These are phyloP conservation scores for Desmophyllum pertusum DNA, from an alignment of 92 coral and sea anemone species.

Conservation along the genomic window DNA sequence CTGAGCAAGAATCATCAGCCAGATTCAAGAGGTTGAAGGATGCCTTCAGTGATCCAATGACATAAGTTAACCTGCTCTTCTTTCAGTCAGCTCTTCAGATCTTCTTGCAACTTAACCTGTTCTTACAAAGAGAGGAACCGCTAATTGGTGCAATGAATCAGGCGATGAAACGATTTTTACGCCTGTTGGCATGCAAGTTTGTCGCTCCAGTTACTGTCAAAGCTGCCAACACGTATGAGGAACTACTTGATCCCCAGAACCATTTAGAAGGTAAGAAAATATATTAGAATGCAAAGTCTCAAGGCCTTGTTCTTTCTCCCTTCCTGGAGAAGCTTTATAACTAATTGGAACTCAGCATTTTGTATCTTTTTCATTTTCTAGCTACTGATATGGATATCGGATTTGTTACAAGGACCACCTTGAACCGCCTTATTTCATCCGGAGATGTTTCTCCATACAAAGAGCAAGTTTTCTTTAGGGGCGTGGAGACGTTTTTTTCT, in stretches of 20 bases:
- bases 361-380: not conserved
- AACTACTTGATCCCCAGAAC: conserved; percentile 31
- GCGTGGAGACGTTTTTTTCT: not conserved
- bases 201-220: conserved; percentile 44
- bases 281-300: conserved; percentile 18
- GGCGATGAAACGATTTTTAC: not conserved
- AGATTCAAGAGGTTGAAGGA: conserved; percentile 55
- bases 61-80: conserved; percentile 50
- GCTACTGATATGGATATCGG: conserved; percentile 41
- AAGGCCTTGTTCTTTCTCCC: conserved; percentile 17
- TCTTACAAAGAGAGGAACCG: not conserved
- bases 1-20: conserved; percentile 24
- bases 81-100: conserved; percentile 15
- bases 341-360: too few relatives aligned
- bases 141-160: not conserved
- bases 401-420: conserved; percentile 37
- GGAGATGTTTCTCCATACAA: conserved; percentile 41
- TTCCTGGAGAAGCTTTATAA: too few relatives aligned
- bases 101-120: not conserved
- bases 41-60: conserved; percentile 34
- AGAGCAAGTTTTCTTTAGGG: conserved; percentile 17
- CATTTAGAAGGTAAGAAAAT: conserved; percentile 34
- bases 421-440: conserved; percentile 2
- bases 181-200: conserved; percentile 48
- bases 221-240: conserved; percentile 28